phyloP scores from a whole-genome alignment of 2,113 vertebrate species.

The Numenius arquata region DNA sequence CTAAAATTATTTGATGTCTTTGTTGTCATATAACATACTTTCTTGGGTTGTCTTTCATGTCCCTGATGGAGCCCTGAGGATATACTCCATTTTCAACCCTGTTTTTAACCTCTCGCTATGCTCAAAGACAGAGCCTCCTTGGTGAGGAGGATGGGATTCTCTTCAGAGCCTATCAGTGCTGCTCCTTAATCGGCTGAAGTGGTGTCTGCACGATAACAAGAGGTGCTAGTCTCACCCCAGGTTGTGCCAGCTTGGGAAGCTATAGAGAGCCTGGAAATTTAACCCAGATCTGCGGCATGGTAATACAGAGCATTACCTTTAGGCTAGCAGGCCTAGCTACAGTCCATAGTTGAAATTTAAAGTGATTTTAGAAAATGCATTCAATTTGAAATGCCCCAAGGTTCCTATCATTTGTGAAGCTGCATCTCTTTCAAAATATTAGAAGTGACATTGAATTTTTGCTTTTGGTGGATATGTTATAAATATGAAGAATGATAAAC shows the following conservation, averaged over 20 bases:
- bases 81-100: constrained; percentile 61
- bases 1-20: constrained; percentile 69
- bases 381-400: constrained; percentile 57
- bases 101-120: constrained; percentile 59
- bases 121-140: constrained; percentile 56
- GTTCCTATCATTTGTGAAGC: constrained; percentile 39
- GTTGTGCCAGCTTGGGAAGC: constrained; percentile 43
- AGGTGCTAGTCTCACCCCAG: constrained; percentile 53
- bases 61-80: constrained; percentile 59
- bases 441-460: not conserved
- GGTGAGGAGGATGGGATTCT: constrained; percentile 63
- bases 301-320: constrained; percentile 57
- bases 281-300: constrained; percentile 43
- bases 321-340: constrained; percentile 37
- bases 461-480: not conserved
- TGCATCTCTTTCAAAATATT: constrained; percentile 32
- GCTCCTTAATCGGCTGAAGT: constrained; percentile 56
- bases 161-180: constrained; percentile 46
- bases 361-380: constrained; percentile 43
- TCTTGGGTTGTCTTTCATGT: constrained; percentile 68
- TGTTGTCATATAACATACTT: constrained; percentile 60
- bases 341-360: constrained; percentile 60
- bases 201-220: constrained; percentile 57
- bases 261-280: constrained; percentile 33
- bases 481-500: constrained; percentile 20